Base-by-base conservation (phyloP, 2,797 vertebrate genomes). In the Lophotriccus pileatus region DNA sequence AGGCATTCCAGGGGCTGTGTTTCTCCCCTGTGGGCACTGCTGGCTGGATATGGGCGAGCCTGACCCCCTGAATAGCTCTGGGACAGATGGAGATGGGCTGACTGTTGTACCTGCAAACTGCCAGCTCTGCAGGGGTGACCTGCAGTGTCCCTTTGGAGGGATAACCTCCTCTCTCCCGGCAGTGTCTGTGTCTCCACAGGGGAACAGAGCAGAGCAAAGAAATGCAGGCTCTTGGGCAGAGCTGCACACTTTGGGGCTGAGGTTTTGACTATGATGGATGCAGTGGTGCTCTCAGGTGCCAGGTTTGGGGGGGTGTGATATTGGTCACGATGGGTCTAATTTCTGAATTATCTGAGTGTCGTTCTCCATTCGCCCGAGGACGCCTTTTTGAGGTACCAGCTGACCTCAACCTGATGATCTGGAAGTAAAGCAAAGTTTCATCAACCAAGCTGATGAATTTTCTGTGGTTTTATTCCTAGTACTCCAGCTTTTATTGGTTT, bases 91-190 rank as follows among this genome's bases (percentile, higher is more conserved):
- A 30, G 63, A 20, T 0, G 30, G 66, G 58, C n/a, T 53, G 58
- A 78, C 19, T 8, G 22, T 17, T 66, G 21, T 10, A 60, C 18
- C 50, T 84, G 39, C 63, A 55, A 28, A 44, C 12, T 73, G 25
- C 20, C 23, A 12, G 4, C 19, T 32, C 49, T 86, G 43, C 12
- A 36, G 32, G 28, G 25, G 15, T 86, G 46, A 43, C 21, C n/a
- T 37, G 3, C 32, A 19, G 36, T 9, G 69, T 13, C 0, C 0
- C 14, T 46, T 28, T 70, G 76, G 69, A n/a, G 39, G 39, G 39
- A 13, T 39, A 13, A 39, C 39, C 44, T 75, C 23, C 81, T 56
- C 30, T 14, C 10, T 73, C 47, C 19, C 10, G 5, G 46, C 1
- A 5, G 17, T 15, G 27, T 10, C 50, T 23, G 34, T 1, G 2